Base-by-base conservation (phyloP, 2,888 invertebrate species). In the Monopis laevigella region DNA sequence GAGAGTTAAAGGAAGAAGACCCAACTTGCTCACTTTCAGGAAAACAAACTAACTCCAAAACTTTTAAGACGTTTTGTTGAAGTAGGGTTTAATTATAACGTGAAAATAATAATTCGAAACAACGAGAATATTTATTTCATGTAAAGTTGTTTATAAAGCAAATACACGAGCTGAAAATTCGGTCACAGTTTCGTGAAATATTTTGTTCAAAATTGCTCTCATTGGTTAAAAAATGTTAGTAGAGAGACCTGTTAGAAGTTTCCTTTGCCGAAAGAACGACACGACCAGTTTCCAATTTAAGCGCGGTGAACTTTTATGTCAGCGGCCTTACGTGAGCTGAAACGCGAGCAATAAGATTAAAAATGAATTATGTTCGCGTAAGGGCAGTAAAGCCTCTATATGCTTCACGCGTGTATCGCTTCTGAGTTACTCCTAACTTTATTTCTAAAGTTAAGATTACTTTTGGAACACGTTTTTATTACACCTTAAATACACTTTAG, bases 301-400 rank as follows among this genome's bases (percentile, higher is more conserved):
- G 59, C 60, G 61, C 58, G 63, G 67, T 63, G 63, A 70, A 73
- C 68, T 77, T 77, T 75, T 75, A 77, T 69, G 74, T 69, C 65
- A 65, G 62, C 61, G 58, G 63, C 60, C 57, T 66, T 70, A 77
- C 75, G 75, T 77, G 75, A 74, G 65, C 62, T 66, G 75, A 72
- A 74, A 72, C 65, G 64, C 60, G 63, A 72, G 71, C 65, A 65
- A 73, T 69, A 62, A 69, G 70, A 72, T 74, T 75, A 71, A 73
- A 75, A 71, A 74, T 74, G 68, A 74, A 74, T 72, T 70, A 72
- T 67, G 64, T 65, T 52, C 51, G 61, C 58, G 56, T 58, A 59
- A 64, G 59, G 60, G 58, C 21, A 12, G 26, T 21, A 38, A 38
- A 42, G 38, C 28, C 12, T n/a, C 26, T 24, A 36, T 13, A 12